Base-by-base conservation (phyloP, 2,888 invertebrate genomes). In the Euproctis similis region DNA sequence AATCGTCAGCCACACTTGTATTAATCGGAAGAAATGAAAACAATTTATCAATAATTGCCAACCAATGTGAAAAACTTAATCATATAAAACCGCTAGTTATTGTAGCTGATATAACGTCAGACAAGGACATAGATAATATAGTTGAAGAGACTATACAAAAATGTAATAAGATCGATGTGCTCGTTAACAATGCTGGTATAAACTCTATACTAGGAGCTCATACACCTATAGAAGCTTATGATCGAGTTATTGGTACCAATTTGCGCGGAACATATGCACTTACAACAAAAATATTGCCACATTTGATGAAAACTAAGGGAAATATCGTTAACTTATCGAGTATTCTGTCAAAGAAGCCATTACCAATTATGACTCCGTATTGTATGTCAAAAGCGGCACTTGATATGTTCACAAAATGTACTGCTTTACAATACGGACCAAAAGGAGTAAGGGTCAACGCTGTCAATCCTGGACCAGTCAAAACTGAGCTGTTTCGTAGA, bases 371-470 rank as follows among this genome's bases (percentile, higher is more conserved):
- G 59, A 54, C 59, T 11, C 58, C 72, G 0, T 78, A 80, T 37
- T 72, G 70, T 37, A 73, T 78, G 61, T 70, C 75, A 1, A 80
- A 80, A 50, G 74, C 77, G 1, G 76, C 71, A 1, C 38, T 77
- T 2, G 76, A 80, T 29, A 70, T 70, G 61, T 67, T 75, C 3
- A 76, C 74, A 1, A 75, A 74, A 44, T 75, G 75, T 32, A 42
- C 57, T 7, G 76, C 80, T n/a, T 31, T 73, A 11, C 65, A 74
- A 28, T 36, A 70, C 9, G 74, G 62, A 1, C 37, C 57, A 1
- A 55, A 58, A 30, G 74, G 76, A 14, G 68, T 80, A 2, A 55
- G 78, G 49, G 74, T 74, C 3, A 80, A 80, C 21, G 46, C 70
- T 7, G 69, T 80, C 2, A 75, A 73, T 33, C 77, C 78, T 8